These are phyloP conservation scores for Peromyscus melanophrys DNA, from an alignment of 2,797 vertebrate genomes.

Conservation along the genomic window DNA sequence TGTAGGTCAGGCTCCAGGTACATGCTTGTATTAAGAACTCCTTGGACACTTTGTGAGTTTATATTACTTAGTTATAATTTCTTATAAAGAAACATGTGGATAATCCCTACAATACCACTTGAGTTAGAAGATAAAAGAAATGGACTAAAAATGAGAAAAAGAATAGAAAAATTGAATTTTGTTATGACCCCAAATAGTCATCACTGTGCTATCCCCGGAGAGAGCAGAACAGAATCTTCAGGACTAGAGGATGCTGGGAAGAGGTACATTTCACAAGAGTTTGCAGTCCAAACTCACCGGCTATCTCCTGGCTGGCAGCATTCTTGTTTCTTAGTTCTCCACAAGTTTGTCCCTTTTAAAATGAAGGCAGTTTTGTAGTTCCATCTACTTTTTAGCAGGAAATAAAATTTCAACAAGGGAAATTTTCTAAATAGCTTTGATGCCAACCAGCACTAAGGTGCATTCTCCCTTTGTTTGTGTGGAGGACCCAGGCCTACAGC, in stretches of 20 bases:
- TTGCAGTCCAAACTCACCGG: neutral
- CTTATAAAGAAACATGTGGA: neutral
- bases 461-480: neutral
- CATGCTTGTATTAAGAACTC: neutral
- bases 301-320: neutral
- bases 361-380: neutral
- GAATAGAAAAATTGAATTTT: no score
- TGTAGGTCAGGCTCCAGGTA: neutral
- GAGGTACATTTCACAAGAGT: neutral
- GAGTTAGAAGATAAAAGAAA: neutral
- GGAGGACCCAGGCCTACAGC: neutral
- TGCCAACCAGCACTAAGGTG: no score
- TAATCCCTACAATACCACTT: neutral
- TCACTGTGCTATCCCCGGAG: rapidly evolving
- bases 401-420: neutral
- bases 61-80: neutral
- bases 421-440: neutral
- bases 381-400: neutral
- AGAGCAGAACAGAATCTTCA: rapidly evolving
- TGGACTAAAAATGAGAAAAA: neutral
- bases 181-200: rapidly evolving
- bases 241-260: neutral
- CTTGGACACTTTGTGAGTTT: neutral
- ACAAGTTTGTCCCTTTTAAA: neutral
- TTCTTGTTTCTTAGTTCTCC: neutral